Percentiles rank a stretch among this genome's conserved stretches.
phyloP scores from a whole-genome alignment of 2,797 vertebrate genomes.

The Pyrocephalus nanus region DNA sequence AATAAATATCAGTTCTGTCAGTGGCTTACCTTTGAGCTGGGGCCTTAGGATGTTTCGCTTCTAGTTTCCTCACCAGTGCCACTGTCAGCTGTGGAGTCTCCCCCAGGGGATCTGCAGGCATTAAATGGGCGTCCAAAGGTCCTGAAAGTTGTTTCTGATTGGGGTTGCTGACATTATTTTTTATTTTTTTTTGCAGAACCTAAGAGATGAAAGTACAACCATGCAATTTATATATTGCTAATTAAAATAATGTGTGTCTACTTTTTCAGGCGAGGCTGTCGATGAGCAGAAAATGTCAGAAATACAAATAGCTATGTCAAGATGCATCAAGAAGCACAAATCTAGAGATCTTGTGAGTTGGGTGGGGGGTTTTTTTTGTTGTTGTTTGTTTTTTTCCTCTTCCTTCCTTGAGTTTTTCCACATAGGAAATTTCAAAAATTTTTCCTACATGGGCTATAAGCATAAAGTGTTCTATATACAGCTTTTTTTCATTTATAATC shows the following conservation, averaged over 20 bases:
- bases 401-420: background rate
- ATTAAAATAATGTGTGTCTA: conserved; percentile 51
- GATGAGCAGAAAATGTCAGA: conserved; percentile 44
- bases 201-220: conserved; percentile 67
- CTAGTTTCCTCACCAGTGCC: conserved; percentile 84
- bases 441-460: background rate
- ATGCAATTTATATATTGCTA: conserved; percentile 36
- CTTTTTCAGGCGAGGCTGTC: conserved; percentile 55
- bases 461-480: background rate
- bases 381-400: background rate
- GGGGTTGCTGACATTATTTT: conserved; percentile 48
- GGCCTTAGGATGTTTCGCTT: conserved; percentile 85
- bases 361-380: no score
- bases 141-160: conserved; percentile 69
- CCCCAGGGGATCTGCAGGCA: conserved; percentile 73
- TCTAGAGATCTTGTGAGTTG: background rate
- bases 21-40: conserved; percentile 88
- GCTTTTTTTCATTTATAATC: background rate
- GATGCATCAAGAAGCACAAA: conserved; percentile 9
- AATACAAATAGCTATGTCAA: conserved; percentile 50
- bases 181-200: conserved; percentile 53
- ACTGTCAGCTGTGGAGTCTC: conserved; percentile 81
- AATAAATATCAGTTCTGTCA: conserved; percentile 92
- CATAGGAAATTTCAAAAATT: background rate
- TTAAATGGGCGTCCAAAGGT: conserved; percentile 68